These are phyloP conservation scores for Argyra leucocephala DNA, from an alignment of 2,888 invertebrate species.

Conservation along the genomic window DNA sequence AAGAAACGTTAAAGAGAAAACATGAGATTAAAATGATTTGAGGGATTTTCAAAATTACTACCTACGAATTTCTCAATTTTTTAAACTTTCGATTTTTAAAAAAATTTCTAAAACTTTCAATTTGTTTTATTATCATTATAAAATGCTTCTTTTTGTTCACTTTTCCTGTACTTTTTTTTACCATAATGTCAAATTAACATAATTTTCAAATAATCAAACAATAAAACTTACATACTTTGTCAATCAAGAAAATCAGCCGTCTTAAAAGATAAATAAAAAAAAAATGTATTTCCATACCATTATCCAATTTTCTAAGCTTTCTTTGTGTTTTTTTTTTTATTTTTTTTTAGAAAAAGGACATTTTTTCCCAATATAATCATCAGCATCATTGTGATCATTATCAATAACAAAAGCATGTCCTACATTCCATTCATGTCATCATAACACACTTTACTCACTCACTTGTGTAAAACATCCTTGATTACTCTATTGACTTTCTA, in stretches of 20 bases:
- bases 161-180: neutral
- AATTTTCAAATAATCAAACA: neutral
- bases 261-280: neutral
- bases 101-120: neutral
- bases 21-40: too few species aligned
- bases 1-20: too few species aligned
- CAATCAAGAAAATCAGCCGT: neutral
- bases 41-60: too few species aligned
- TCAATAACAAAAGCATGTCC: neutral
- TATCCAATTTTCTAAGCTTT: neutral
- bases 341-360: neutral
- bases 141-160: neutral
- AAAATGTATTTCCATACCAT: neutral
- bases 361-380: neutral
- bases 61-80: too few species aligned
- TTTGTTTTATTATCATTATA: neutral
- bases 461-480: slow-evolving; percentile 1
- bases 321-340: neutral
- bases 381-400: neutral
- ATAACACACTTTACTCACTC: neutral
- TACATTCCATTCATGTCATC: neutral
- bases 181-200: neutral
- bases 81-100: too few species aligned
- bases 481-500: neutral
- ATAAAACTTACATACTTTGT: slow-evolving; percentile 1